These are phyloP conservation scores for Caenorhabditis latens DNA, from an alignment of 1,140 invertebrate genomes.

Conservation along the genomic window DNA sequence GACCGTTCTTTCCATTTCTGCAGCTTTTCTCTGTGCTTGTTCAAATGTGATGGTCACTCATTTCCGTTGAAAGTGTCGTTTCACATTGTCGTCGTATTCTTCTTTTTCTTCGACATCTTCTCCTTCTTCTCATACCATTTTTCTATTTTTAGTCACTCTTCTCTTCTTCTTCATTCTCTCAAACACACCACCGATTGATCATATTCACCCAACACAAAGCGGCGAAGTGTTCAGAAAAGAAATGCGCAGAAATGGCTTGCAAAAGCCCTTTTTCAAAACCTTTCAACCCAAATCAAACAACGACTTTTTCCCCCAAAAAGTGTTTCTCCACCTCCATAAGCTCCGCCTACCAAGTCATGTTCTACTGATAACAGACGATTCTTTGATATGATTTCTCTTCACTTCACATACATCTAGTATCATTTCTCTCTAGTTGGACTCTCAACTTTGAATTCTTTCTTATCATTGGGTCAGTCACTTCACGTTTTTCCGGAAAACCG, in stretches of 20 bases:
- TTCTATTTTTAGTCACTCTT: conserved; percentile 43
- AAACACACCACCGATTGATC: conserved; percentile 46
- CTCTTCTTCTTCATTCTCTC: background rate
- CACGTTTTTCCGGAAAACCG: conserved; percentile 40
- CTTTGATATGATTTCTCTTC: conserved; percentile 41
- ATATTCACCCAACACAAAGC: conserved; percentile 55
- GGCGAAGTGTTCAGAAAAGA: conserved; percentile 34
- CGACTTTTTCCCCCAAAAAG: background rate
- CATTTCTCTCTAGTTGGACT: conserved; percentile 19
- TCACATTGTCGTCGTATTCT: background rate
- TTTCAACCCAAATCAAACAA: conserved; percentile 39
- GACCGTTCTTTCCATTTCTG: background rate
- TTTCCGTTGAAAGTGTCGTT: conserved; percentile 45
- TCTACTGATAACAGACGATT: conserved; percentile 53
- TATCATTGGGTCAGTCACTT: conserved; percentile 29
- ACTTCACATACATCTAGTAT: conserved; percentile 29
- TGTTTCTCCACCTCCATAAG: background rate
- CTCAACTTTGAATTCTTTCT: conserved; percentile 25
- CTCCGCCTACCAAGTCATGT: conserved; percentile 54
- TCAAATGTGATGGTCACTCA: conserved; percentile 29
- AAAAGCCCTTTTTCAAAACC: conserved; percentile 22
- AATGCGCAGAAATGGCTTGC: background rate
- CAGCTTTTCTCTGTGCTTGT: conserved; percentile 26
- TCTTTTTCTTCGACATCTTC: background rate
- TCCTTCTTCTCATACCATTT: conserved; percentile 5